Percentiles rank a stretch among this genome's conserved stretches.
Evolutionary conservation across 35 echinoderm and acorn worm species (phyloP).

Genomic region (Lytechinus variegatus): DNA sequence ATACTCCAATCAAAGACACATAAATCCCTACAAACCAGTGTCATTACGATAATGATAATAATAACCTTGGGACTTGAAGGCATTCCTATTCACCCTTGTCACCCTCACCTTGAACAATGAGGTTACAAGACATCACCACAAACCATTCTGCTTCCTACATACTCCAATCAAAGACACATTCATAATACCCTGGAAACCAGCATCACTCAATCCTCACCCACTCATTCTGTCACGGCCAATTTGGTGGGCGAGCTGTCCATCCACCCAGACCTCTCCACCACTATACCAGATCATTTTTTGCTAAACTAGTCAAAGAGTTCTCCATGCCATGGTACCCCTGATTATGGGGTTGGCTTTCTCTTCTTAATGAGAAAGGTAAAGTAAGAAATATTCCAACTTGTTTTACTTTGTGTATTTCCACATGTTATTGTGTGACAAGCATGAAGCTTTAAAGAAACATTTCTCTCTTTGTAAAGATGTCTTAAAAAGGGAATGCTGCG

Average conservation of each 20-base stretch:
- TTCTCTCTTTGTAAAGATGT: background rate
- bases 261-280: background rate
- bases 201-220: background rate
- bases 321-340: too few species aligned
- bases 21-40: background rate
- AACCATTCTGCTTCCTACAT: background rate
- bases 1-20: slow-evolving; percentile 2
- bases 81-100: too few species aligned
- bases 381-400: background rate
- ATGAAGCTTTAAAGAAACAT: background rate
- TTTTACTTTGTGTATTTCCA: background rate
- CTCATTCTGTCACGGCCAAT: background rate
- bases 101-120: background rate
- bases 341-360: too few species aligned
- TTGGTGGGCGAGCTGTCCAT: background rate
- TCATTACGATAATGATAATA: background rate
- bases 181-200: slow-evolving; percentile 7
- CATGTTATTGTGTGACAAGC: too few species aligned
- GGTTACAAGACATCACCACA: background rate
- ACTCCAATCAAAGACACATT: slow-evolving; percentile 18
- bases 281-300: too few species aligned
- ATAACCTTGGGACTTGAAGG: too few species aligned
- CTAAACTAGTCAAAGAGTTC: too few species aligned
- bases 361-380: too few species aligned
- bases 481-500: too few species aligned